Conservation (phyloP, 2,113 vertebrate genomes). For the Orycteropus afer region DNA sequence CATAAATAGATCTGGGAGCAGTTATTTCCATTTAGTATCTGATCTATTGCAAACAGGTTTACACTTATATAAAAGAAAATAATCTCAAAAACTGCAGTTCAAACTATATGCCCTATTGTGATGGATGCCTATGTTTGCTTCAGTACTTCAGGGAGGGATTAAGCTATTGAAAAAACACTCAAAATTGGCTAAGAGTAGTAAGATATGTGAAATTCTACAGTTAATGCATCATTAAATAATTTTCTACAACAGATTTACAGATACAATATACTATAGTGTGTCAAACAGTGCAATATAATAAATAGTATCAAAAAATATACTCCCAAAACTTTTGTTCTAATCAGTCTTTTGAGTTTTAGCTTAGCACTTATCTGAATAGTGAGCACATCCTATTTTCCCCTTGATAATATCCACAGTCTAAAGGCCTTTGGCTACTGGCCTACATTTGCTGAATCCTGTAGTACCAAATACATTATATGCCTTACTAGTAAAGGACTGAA, state of each 20-base stretch:
- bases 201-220: slow-evolving; percentile 83
- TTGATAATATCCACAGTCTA: slow-evolving; percentile 62
- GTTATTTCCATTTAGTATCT: slow-evolving; percentile 61
- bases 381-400: slow-evolving; percentile 60
- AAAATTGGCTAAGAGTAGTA: slow-evolving; percentile 78
- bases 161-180: slow-evolving; percentile 83
- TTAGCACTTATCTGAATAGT: slow-evolving; percentile 62
- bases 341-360: slow-evolving; percentile 78
- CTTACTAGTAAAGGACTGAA: not conserved
- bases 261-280: slow-evolving; percentile 79
- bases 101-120: slow-evolving; percentile 61
- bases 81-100: slow-evolving; percentile 64
- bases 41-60: not conserved
- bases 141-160: slow-evolving; percentile 82
- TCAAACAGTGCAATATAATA: slow-evolving; percentile 80
- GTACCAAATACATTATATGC: not conserved
- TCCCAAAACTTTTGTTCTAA: slow-evolving; percentile 80
- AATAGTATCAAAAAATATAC: slow-evolving; percentile 81
- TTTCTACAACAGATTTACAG: slow-evolving; percentile 84
- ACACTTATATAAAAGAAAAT: slow-evolving; percentile 80
- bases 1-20: not conserved
- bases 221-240: slow-evolving; percentile 87
- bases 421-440: slow-evolving; percentile 41
- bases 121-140: slow-evolving; percentile 80
- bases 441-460: slow-evolving; percentile 29